These are phyloP conservation scores for Marisa cornuarietis DNA, from an alignment of 1,140 invertebrate genomes.

Conservation along the genomic window DNA sequence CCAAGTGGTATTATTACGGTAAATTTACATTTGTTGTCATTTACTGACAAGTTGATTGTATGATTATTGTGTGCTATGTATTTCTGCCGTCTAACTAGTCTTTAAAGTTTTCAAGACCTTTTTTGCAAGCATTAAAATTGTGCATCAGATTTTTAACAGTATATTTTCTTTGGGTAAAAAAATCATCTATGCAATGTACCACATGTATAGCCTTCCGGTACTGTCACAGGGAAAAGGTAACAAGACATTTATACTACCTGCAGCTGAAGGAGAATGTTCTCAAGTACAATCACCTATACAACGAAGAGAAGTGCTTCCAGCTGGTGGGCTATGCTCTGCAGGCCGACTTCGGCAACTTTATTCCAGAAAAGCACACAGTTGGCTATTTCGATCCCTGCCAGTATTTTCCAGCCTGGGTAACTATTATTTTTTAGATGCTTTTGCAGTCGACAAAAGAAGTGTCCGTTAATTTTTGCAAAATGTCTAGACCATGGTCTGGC, in stretches of 20 bases:
- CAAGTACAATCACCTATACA: conserved; percentile 63
- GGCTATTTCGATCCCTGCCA: conserved; percentile 73
- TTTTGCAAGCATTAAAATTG: not conserved
- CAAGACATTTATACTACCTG: conserved; percentile 91
- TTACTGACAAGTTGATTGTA: too few species aligned
- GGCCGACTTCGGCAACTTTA: conserved; percentile 85
- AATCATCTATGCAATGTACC: too few species aligned
- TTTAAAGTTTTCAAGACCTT: not conserved
- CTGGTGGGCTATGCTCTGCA: conserved; percentile 88
- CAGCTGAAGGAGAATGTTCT: conserved; percentile 90
- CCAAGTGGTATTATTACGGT: conserved; percentile 76
- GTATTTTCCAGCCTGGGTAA: conserved; percentile 82
- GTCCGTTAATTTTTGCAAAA: not conserved
- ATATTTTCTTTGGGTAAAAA: too few species aligned
- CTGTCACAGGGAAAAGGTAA: conserved; percentile 80
- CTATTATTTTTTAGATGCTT: conserved; percentile 22
- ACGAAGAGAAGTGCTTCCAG: conserved; percentile 79
- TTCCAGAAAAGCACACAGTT: conserved; percentile 60
- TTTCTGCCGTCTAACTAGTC: not conserved
- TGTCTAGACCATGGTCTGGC: too few species aligned
- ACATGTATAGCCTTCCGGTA: too few species aligned
- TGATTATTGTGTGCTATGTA: not conserved
- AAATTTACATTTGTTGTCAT: conserved; percentile 47
- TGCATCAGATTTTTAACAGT: too few species aligned
- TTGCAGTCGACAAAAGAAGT: not conserved